phyloP scores from a whole-genome alignment of 2,888 invertebrate genomes.

The Synanthedon tipuliformis region DNA sequence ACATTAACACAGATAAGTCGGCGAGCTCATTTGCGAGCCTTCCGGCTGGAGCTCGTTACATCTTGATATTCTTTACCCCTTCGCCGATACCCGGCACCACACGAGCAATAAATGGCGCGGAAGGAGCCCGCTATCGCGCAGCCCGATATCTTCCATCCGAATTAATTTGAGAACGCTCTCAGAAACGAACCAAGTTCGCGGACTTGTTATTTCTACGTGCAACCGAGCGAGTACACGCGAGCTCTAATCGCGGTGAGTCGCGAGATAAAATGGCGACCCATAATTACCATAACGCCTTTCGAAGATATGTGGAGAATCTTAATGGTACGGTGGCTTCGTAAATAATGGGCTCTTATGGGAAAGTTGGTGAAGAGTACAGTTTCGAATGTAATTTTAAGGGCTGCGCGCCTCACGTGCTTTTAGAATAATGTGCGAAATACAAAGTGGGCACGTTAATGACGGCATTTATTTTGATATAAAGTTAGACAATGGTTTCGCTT shows the following conservation, averaged over 20 bases:
- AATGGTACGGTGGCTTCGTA: slow-evolving; percentile 68
- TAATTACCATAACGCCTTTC: slow-evolving; percentile 70
- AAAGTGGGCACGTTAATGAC: slow-evolving; percentile 40
- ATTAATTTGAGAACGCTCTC: slow-evolving; percentile 63
- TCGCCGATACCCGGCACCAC: slow-evolving; percentile 62
- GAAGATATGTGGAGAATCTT: slow-evolving; percentile 70
- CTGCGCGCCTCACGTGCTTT: slow-evolving; percentile 60
- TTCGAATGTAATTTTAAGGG: slow-evolving; percentile 69
- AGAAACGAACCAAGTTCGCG: slow-evolving; percentile 64
- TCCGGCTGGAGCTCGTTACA: slow-evolving; percentile 66
- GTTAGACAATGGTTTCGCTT: slow-evolving; percentile 13
- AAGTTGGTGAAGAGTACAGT: slow-evolving; percentile 68
- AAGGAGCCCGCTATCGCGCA: slow-evolving; percentile 62
- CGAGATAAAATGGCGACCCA: slow-evolving; percentile 69
- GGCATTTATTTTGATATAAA: slow-evolving; percentile 43
- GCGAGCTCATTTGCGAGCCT: slow-evolving; percentile 70
- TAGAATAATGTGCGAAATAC: slow-evolving; percentile 62
- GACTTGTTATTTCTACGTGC: slow-evolving; percentile 66
- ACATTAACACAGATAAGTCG: slow-evolving; percentile 69
- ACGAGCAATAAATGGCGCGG: slow-evolving; percentile 70
- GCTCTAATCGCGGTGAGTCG: slow-evolving; percentile 61
- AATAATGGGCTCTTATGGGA: slow-evolving; percentile 71
- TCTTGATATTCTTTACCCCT: slow-evolving; percentile 71
- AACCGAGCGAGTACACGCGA: slow-evolving; percentile 40
- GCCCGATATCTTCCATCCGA: slow-evolving; percentile 70